Conservation (phyloP, 2,888 invertebrate genomes). For the Lordiphosa andalusiaca region DNA sequence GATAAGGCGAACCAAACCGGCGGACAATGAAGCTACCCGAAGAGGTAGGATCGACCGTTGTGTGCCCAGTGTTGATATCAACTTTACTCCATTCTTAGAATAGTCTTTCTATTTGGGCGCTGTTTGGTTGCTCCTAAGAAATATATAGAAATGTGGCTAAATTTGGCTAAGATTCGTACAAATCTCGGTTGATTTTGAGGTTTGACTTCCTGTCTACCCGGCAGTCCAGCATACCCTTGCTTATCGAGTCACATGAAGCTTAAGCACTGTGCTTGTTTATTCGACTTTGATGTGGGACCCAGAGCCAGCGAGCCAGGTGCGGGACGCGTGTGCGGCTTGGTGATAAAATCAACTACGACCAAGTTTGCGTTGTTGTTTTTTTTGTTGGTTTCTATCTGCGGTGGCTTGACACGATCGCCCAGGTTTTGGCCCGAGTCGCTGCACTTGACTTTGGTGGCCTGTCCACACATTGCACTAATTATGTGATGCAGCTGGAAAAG, state of each 20-base stretch:
- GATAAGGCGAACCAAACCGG: constrained; percentile 11
- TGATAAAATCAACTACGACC: constrained; percentile 62
- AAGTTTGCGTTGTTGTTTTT: constrained; percentile 16
- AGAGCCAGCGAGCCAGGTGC: background rate
- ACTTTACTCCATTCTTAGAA: no score
- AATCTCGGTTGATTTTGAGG: no score
- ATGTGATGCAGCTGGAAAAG: constrained; percentile 44
- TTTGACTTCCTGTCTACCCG: no score
- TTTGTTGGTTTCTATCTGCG: constrained; percentile 24
- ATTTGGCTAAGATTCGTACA: no score
- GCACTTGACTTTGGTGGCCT: constrained; percentile 48
- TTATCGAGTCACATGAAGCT: background rate
- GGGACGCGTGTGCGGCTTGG: constrained; percentile 34
- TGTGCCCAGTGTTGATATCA: no score
- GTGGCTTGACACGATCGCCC: constrained; percentile 11
- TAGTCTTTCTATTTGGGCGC: no score
- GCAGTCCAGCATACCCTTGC: background rate
- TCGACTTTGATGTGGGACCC: constrained; percentile 9
- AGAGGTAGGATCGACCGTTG: background rate
- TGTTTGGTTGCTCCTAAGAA: no score
- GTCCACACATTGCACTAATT: constrained; percentile 71
- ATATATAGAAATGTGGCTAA: no score
- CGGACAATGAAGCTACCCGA: constrained; percentile 13
- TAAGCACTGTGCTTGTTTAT: constrained; percentile 9
- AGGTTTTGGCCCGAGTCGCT: constrained; percentile 8